Base-by-base conservation (phyloP, 1,140 invertebrate genomes). In the Leptonema lineaticorne region DNA sequence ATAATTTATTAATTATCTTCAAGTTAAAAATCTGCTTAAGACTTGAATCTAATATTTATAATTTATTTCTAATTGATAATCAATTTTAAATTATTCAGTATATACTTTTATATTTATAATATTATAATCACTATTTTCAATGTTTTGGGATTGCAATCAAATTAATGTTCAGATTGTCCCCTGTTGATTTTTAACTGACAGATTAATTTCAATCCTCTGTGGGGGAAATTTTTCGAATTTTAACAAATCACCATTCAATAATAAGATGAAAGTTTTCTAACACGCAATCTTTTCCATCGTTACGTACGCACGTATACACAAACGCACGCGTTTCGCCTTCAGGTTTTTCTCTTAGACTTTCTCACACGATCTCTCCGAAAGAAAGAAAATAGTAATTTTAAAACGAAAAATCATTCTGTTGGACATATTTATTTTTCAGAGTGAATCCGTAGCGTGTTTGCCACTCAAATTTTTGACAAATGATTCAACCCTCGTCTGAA, bases 401-500 rank as follows among this genome's bases (percentile, higher is more conserved):
- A 53, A 8, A 26, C 46, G 50, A 26, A 53, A 53, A 53, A 53
- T 24, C 27, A 53, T 53, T 53, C 22, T 48, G 46, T 48, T 7
- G 41, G 41, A 4, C 41, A 7, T 6, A 6, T 33, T 5, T 33
- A 33, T 33, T 41, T 3, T 41, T 41, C n/a, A n/a, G n/a, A n/a
- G n/a, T n/a, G n/a, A n/a, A n/a, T 5, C 29, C 29, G 46, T 48
- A 20, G 46, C 46, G 46, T 48, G 46, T 53, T 24, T 53, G n/a
- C 50, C 14, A 24, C 27, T 53, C 24, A 22, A 14, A 53, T 53
- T n/a, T n/a, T 24, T 26, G 22, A 53, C 50, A 53, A 53, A 53
- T 53, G 50, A 53, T 24, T 24, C 20, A 14, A 53, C 46, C 46
- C 16, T 22, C n/a, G 14, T 48, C 50, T 53, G 20, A 53, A 53